Base-by-base conservation (phyloP, 2,113 vertebrate genomes). In the Sphyrna mokarran region DNA sequence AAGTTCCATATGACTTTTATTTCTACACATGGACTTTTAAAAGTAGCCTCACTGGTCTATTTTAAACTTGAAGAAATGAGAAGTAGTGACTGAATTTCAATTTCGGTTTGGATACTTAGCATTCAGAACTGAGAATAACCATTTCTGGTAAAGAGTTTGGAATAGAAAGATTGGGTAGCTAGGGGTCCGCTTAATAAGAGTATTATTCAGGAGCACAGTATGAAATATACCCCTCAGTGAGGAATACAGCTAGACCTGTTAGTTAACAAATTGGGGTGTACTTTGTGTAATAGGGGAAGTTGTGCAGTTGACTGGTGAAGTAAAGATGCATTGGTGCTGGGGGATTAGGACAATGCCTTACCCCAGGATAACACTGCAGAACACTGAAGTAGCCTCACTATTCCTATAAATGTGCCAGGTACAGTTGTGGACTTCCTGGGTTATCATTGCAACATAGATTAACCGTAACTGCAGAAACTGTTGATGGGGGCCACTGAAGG, bases 401-500 rank as follows among this genome's bases (percentile, higher is more conserved):
- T 95, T 43, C 69, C 18, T 70, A 76, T 72, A 54, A 33, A 95
- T 66, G 63, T 91, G 58, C 61, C 61, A 91, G 61, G 18, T 66
- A 91, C 33, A 18, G 58, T 37, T 20, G 66, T 14, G 63, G n/a
- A 66, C n/a, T 93, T 68, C 23, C 2, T 66, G 89, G 94, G 72
- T 76, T 61, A 72, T 95, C 40, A 33, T 33, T 95, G 69, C 23
- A 70, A 69, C 26, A 26, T 70, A 93, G 14, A 48, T 43, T 13
- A 95, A 72, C 94, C 5, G 93, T 54, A 72, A 54, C 68, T 93
- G 13, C 14, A 93, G 61, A 93, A 93, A 93, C 89, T n/a, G 61
- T 33, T 93, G 61, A 93, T n/a, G 18, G 61, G 61, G 61, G 37
- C 40, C 10, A 95, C 18, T 72, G 68, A 48, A 48, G 40, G 23